Percentiles rank a stretch among this genome's conserved stretches.
These are phyloP conservation scores for Oxycera nigricornis DNA, from an alignment of 2,888 invertebrate species.

Conservation along the genomic window DNA sequence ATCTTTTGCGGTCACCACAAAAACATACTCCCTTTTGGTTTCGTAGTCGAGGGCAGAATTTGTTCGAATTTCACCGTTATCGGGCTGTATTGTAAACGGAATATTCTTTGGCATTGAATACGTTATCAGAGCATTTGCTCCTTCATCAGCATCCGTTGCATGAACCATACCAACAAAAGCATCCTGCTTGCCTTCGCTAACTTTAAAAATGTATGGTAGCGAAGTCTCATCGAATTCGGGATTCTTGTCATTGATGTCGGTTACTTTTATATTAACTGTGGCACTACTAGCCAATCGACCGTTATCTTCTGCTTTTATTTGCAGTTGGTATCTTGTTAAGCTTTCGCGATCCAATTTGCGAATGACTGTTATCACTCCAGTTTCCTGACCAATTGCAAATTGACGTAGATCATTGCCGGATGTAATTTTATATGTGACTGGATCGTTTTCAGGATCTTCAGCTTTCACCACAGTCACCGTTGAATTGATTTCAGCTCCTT, in stretches of 20 bases:
- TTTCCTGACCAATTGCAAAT: constrained; percentile 83
- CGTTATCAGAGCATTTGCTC: constrained; percentile 80
- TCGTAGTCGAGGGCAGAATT: constrained; percentile 82
- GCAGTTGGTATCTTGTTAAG: constrained; percentile 85
- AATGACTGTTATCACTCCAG: constrained; percentile 89
- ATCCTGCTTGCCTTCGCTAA: constrained; percentile 73
- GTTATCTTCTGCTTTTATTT: constrained; percentile 85
- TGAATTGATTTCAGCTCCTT: constrained; percentile 87
- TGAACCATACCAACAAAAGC: constrained; percentile 79
- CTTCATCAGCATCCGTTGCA: constrained; percentile 86
- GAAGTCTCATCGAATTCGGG: constrained; percentile 80
- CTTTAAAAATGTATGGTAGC: constrained; percentile 80
- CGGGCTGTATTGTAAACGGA: constrained; percentile 80
- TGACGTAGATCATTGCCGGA: constrained; percentile 89
- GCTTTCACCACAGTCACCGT: constrained; percentile 84
- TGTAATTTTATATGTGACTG: constrained; percentile 83
- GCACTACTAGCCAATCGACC: constrained; percentile 82
- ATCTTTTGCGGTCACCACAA: constrained; percentile 89
- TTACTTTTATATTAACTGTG: constrained; percentile 86
- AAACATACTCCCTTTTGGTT: constrained; percentile 73
- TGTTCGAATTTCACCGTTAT: constrained; percentile 80
- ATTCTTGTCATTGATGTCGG: constrained; percentile 91
- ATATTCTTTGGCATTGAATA: constrained; percentile 81
- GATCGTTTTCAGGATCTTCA: constrained; percentile 88
- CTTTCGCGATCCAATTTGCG: constrained; percentile 86